phyloP scores from a whole-genome alignment of 2,888 invertebrate genomes.

The Actias luna region DNA sequence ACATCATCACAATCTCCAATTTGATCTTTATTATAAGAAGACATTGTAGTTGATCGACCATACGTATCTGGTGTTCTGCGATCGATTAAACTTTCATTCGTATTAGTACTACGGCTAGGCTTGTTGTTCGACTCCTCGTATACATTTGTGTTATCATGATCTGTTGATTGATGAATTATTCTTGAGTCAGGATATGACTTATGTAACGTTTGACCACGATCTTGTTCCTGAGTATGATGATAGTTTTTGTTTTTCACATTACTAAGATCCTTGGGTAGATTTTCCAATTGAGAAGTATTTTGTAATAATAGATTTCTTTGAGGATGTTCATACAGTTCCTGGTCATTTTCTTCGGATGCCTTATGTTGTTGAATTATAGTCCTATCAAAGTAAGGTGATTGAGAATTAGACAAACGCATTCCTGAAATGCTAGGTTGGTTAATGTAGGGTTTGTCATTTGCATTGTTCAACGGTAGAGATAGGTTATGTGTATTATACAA shows the following conservation, averaged over 20 bases:
- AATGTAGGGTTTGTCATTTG: slow-evolving; percentile 61
- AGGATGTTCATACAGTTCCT: slow-evolving; percentile 63
- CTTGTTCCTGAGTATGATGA: slow-evolving; percentile 39
- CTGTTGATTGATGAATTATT: slow-evolving; percentile 44
- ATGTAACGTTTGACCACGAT: slow-evolving; percentile 38
- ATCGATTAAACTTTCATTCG: slow-evolving; percentile 79
- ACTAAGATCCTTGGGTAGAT: slow-evolving; percentile 41
- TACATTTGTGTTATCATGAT: slow-evolving; percentile 55
- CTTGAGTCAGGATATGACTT: slow-evolving; percentile 48
- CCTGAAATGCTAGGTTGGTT: slow-evolving; percentile 62
- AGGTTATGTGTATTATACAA: slow-evolving; percentile 73
- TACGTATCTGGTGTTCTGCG: slow-evolving; percentile 92
- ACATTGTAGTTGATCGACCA: slow-evolving; percentile 83
- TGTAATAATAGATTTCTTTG: slow-evolving; percentile 68
- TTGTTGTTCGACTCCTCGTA: slow-evolving; percentile 63
- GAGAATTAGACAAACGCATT: slow-evolving; percentile 69
- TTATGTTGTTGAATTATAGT: slow-evolving; percentile 57
- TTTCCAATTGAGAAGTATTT: slow-evolving; percentile 52
- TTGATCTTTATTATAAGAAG: slow-evolving; percentile 62
- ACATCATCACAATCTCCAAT: slow-evolving; percentile 90
- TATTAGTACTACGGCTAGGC: slow-evolving; percentile 47
- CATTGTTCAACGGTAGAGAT: slow-evolving; percentile 71
- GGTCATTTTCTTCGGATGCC: slow-evolving; percentile 44
- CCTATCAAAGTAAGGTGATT: slow-evolving; percentile 79
- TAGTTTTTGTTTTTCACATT: slow-evolving; percentile 41